Percentiles rank a stretch among this genome's conserved stretches.
phyloP scores from a whole-genome alignment of 1,140 invertebrate species.

The Musca vetustissima region DNA sequence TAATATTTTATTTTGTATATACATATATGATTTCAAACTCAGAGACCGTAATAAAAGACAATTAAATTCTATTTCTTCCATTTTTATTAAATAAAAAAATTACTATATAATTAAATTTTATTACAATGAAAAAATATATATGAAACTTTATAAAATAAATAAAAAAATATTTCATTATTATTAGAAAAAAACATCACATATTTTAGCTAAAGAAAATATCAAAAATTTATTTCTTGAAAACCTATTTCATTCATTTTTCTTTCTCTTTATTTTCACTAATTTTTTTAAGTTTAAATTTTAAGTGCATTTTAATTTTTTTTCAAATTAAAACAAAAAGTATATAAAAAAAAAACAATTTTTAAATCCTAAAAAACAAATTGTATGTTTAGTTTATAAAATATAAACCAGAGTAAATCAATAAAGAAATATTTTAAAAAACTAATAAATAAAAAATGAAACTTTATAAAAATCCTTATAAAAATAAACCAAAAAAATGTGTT shows the following conservation, averaged over 20 bases:
- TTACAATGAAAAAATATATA: not conserved
- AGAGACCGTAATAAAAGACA: no score
- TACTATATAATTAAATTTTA: no score
- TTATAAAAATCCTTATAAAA: not conserved
- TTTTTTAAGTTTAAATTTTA: conserved; percentile 21
- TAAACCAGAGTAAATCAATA: no score
- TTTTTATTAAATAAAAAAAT: conserved; percentile 9
- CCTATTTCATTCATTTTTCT: conserved; percentile 12
- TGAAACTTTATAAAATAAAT: not conserved
- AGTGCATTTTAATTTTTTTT: conserved; percentile 17
- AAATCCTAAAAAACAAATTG: conserved; percentile 7
- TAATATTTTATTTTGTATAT: no score
- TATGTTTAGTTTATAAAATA: conserved; percentile 19
- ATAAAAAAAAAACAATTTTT: not conserved
- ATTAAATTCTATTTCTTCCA: no score
- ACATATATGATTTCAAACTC: no score
- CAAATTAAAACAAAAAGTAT: not conserved
- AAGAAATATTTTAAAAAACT: conserved; percentile 12
- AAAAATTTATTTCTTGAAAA: conserved; percentile 1
- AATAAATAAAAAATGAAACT: conserved; percentile 12
- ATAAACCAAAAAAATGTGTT: not conserved
- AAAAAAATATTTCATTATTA: conserved; percentile 9
- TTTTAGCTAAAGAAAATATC: not conserved
- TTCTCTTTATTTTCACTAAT: not conserved
- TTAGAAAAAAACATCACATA: not conserved